Evolutionary conservation across 2,888 invertebrate genomes (phyloP).

Genomic region (Dicycla oo): DNA sequence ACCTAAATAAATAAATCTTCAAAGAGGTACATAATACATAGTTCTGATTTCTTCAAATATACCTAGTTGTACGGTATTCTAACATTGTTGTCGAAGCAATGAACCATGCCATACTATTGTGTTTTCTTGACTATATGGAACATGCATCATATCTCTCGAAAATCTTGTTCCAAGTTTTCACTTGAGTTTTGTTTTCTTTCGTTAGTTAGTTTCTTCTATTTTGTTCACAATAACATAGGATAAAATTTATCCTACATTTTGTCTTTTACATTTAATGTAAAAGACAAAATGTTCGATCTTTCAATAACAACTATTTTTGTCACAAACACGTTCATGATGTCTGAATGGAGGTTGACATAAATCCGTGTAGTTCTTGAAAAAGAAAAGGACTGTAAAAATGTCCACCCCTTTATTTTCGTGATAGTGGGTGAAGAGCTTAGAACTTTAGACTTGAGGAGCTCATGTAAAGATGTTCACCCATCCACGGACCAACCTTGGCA

Average conservation of each 20-base stretch:
- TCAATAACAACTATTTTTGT: conserved; percentile 24
- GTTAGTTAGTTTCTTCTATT: conserved; percentile 27
- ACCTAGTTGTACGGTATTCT: conserved; percentile 21
- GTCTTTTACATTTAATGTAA: too few relatives aligned
- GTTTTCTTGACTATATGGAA: conserved; percentile 37
- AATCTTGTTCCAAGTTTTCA: conserved; percentile 50
- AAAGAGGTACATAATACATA: too few relatives aligned
- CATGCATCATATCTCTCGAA: conserved; percentile 46
- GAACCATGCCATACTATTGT: conserved; percentile 50
- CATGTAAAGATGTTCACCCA: too few relatives aligned
- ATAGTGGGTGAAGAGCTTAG: background rate
- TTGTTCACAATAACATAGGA: conserved; percentile 19
- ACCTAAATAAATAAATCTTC: conserved; percentile 49
- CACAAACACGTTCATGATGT: conserved; percentile 5
- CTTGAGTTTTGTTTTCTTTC: conserved; percentile 21
- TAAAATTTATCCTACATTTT: too few relatives aligned
- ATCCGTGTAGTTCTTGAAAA: background rate
- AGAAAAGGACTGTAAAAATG: background rate
- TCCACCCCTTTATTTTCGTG: background rate
- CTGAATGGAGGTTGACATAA: background rate
- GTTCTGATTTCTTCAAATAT: conserved; percentile 24
- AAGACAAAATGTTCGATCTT: conserved; percentile 5
- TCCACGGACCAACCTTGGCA: too few relatives aligned
- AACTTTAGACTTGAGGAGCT: background rate
- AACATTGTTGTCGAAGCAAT: conserved; percentile 43